These are phyloP conservation scores for Craterocephalus amniculus DNA, from an alignment of 2,797 vertebrate genomes.

Conservation along the genomic window DNA sequence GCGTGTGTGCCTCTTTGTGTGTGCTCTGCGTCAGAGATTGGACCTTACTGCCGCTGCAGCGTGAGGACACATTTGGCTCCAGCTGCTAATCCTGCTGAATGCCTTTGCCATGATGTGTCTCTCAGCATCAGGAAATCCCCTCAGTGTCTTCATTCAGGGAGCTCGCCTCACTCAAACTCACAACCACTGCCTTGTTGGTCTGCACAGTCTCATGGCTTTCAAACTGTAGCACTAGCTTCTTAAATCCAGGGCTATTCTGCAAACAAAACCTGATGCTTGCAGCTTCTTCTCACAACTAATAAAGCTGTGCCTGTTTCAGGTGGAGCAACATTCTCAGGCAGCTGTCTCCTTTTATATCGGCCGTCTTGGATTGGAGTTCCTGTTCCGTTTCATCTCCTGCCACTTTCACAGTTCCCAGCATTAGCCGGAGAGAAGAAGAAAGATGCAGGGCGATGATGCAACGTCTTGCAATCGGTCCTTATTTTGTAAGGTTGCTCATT, in stretches of 20 bases:
- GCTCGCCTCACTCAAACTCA: slow-evolving; percentile 42
- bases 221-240: slow-evolving; percentile 12
- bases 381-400: slow-evolving; percentile 36
- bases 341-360: slow-evolving; percentile 27
- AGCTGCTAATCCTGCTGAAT: slow-evolving; percentile 77
- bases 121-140: slow-evolving; percentile 81
- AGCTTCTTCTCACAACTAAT: slow-evolving; percentile 7
- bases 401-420: slow-evolving; percentile 46
- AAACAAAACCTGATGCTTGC: neutral
- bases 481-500: slow-evolving; percentile 68
- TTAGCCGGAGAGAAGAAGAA: slow-evolving; percentile 19
- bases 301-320: slow-evolving; percentile 8
- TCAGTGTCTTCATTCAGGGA: slow-evolving; percentile 76
- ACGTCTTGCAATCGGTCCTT: slow-evolving; percentile 68
- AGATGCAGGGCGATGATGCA: slow-evolving; percentile 73
- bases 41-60: slow-evolving; percentile 47
- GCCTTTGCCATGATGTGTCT: slow-evolving; percentile 81
- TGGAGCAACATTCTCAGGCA: slow-evolving; percentile 3
- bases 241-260: slow-evolving; percentile 23
- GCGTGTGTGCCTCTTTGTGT: slow-evolving; percentile 17
- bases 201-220: slow-evolving; percentile 24
- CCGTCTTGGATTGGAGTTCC: slow-evolving; percentile 22
- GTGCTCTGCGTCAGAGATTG: slow-evolving; percentile 50
- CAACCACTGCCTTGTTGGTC: slow-evolving; percentile 19
- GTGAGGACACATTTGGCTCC: slow-evolving; percentile 73